Evolutionary conservation across 1,140 invertebrate genomes (phyloP).

Genomic region (Drosophila mauritiana): DNA sequence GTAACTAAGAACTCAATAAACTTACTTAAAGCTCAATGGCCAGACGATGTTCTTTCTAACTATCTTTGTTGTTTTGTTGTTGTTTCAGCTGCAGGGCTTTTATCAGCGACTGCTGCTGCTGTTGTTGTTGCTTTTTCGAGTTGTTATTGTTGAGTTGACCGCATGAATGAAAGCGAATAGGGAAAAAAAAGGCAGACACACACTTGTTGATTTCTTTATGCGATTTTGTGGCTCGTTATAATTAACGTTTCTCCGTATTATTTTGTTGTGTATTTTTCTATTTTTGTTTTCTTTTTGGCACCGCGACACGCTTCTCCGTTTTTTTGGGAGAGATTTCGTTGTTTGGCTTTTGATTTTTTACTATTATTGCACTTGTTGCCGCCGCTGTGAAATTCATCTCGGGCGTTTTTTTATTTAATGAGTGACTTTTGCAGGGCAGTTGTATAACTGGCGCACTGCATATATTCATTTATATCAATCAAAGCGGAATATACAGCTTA

Average conservation of each 20-base stretch:
- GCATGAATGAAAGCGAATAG: slow-evolving; percentile 75
- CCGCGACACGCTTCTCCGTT: slow-evolving; percentile 33
- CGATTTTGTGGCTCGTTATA: slow-evolving; percentile 45
- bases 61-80: slow-evolving; percentile 17
- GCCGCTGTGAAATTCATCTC: slow-evolving; percentile 40
- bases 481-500: slow-evolving; percentile 44
- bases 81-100: slow-evolving; percentile 39
- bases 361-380: slow-evolving; percentile 60
- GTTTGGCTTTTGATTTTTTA: slow-evolving; percentile 59
- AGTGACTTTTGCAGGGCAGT: slow-evolving; percentile 42
- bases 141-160: slow-evolving; percentile 53
- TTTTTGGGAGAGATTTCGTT: slow-evolving; percentile 35
- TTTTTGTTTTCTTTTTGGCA: slow-evolving; percentile 41
- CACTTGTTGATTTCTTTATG: slow-evolving; percentile 78
- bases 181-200: slow-evolving; percentile 55
- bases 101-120: slow-evolving; percentile 39
- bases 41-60: slow-evolving; percentile 34
- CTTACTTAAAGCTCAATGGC: slow-evolving; percentile 52
- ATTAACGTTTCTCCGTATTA: slow-evolving; percentile 42
- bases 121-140: slow-evolving; percentile 23
- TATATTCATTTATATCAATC: slow-evolving; percentile 76
- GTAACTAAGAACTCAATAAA: slow-evolving; percentile 17
- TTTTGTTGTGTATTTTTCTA: slow-evolving; percentile 30
- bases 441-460: slow-evolving; percentile 57
- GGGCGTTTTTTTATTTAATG: slow-evolving; percentile 52